A percentile compares a stretch with the other conserved stretches of the same genome.
Evolutionary conservation across 30 jellyfish, hydroid and myxozoan genomes (phyloP).

Genomic region (Turritopsis rubra): DNA sequence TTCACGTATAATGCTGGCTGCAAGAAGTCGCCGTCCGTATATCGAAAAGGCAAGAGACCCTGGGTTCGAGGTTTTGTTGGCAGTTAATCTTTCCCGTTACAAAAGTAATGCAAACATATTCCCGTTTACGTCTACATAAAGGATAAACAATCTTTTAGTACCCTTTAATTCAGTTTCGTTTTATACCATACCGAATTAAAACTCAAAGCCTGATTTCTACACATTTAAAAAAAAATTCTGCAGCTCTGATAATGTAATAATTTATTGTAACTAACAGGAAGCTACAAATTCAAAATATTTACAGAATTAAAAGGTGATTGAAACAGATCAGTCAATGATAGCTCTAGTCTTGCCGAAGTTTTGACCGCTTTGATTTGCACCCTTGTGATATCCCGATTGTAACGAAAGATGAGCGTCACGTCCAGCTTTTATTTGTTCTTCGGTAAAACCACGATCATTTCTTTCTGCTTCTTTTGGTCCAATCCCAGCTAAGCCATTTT

Average conservation of each 20-base stretch:
- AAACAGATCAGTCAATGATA: conserved; percentile 38
- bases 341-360: conserved; percentile 82
- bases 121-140: too few species aligned
- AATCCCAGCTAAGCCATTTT: conserved; percentile 48
- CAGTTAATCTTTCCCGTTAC: too few species aligned
- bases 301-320: not conserved
- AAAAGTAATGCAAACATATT: too few species aligned
- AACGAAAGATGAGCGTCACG: conserved; percentile 66
- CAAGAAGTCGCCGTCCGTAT: too few species aligned
- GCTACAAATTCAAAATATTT: not conserved
- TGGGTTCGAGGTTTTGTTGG: too few species aligned
- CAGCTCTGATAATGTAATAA: not conserved
- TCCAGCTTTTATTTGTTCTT: conserved; percentile 93
- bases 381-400: conserved; percentile 81
- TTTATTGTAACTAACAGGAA: not conserved
- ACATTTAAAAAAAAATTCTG: not conserved
- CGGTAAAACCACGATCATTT: conserved; percentile 73
- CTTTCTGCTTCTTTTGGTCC: conserved; percentile 93
- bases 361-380: conserved; percentile 79
- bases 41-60: too few species aligned
- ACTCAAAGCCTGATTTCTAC: too few species aligned
- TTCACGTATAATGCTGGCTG: too few species aligned
- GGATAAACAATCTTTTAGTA: too few species aligned
- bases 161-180: too few species aligned
- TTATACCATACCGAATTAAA: too few species aligned